Base-by-base conservation (phyloP, 2,113 vertebrate species). In the Epinephelus fuscoguttatus region DNA sequence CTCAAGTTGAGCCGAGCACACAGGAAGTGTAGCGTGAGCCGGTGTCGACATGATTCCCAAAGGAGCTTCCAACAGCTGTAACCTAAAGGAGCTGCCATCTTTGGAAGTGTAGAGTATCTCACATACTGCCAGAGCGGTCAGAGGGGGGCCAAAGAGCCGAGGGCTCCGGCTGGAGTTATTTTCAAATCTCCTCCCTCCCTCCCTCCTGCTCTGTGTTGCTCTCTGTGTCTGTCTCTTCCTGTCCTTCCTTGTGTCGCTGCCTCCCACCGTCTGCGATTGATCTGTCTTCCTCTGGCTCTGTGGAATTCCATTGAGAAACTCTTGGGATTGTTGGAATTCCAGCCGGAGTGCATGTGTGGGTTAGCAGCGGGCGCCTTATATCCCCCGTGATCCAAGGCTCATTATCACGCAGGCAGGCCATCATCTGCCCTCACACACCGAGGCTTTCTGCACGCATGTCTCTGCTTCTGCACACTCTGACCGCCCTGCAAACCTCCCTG, bases 291-390 rank as follows among this genome's bases (percentile, higher is more conserved):
- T 92, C 84, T 19, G 61, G 78, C 85, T 89, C 85, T 78, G 70
- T 89, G 92, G 93, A 94, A 94, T 95, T 94, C 94, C 95, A 93
- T 92, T 91, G 88, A 93, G 87, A 82, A 92, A 90, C 82, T 84
- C 81, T 93, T 81, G 88, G 92, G 82, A 95, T 95, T 91, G 89
- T 93, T 94, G 88, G 87, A 90, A 95, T 95, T 95, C 91, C 91
- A 84, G 80, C 21, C 61, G 15, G 85, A 70, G 84, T 86, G 80
- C 72, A 81, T 85, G 89, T 82, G 84, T 70, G 84, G 90, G 89
- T 86, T 53, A 82, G 68, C 73, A 59, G 84, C 69, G 64, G 90
- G 62, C 80, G 70, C 72, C 2, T 19, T 33, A 60, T 40, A 18
- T 19, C 55, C n/a, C 64, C 17, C 42, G 18, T 84, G 84, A 89